phyloP scores from a whole-genome alignment of 2,797 vertebrate species.

The Argya squamiceps region DNA sequence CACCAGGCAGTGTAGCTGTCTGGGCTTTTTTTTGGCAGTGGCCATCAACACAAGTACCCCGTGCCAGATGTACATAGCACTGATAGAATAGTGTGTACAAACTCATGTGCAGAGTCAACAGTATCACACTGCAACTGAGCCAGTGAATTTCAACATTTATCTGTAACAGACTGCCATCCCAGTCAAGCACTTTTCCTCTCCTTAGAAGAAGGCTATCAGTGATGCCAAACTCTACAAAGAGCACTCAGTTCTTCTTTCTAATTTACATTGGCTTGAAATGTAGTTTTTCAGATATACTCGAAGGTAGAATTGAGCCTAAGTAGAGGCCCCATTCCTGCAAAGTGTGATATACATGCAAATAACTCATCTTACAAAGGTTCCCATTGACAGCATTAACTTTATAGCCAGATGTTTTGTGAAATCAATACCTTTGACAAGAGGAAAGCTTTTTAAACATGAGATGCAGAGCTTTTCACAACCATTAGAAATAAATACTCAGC shows the following conservation, averaged over 20 bases:
- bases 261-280: constrained; percentile 21
- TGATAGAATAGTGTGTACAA: neutral
- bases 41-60: neutral
- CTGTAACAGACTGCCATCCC: neutral
- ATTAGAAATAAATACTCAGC: neutral
- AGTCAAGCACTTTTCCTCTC: neutral
- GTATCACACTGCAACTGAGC: neutral
- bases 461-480: neutral
- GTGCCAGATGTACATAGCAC: neutral
- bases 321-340: neutral
- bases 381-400: neutral
- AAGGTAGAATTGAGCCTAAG: constrained; percentile 13
- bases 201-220: neutral
- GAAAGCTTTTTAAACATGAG: neutral
- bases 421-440: neutral
- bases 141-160: neutral
- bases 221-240: neutral
- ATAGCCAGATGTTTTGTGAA: constrained; percentile 3
- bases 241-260: neutral
- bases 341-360: neutral
- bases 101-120: neutral
- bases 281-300: constrained; percentile 22
- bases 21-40: neutral
- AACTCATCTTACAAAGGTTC: neutral
- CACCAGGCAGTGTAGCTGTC: neutral